These are phyloP conservation scores for Crotalus tigris DNA, from an alignment of 2,113 vertebrate species.

Conservation along the genomic window DNA sequence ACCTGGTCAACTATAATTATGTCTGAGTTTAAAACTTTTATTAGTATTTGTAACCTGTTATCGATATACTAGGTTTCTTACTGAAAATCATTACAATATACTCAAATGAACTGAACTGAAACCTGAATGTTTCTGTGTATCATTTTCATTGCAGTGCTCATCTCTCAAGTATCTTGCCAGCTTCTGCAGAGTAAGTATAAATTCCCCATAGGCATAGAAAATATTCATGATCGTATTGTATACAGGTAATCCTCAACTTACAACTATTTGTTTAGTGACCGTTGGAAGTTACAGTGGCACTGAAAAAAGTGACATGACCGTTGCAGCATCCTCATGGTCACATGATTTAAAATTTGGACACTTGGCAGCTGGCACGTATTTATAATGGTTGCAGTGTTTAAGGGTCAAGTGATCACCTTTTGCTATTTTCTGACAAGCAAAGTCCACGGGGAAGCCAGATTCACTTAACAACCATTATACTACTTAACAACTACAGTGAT, in stretches of 20 bases:
- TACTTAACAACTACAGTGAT: neutral
- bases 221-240: neutral
- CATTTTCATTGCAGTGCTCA: conserved; percentile 79
- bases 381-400: neutral
- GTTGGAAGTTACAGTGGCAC: neutral
- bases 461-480: neutral
- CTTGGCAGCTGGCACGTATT: neutral
- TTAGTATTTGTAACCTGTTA: neutral
- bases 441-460: neutral
- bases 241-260: neutral
- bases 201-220: neutral
- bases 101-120: neutral
- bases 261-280: neutral
- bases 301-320: neutral
- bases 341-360: no score
- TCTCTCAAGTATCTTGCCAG: conserved; percentile 88
- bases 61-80: neutral
- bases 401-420: neutral
- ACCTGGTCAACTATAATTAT: neutral
- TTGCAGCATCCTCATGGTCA: neutral
- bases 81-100: neutral
- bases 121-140: neutral
- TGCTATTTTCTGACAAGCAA: neutral
- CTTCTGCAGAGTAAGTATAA: conserved; percentile 89
- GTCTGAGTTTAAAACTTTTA: neutral